Percentiles rank a stretch among this genome's conserved stretches.
Conservation (phyloP, 2,113 vertebrate genomes). For the Protobothrops flavoviridis region DNA sequence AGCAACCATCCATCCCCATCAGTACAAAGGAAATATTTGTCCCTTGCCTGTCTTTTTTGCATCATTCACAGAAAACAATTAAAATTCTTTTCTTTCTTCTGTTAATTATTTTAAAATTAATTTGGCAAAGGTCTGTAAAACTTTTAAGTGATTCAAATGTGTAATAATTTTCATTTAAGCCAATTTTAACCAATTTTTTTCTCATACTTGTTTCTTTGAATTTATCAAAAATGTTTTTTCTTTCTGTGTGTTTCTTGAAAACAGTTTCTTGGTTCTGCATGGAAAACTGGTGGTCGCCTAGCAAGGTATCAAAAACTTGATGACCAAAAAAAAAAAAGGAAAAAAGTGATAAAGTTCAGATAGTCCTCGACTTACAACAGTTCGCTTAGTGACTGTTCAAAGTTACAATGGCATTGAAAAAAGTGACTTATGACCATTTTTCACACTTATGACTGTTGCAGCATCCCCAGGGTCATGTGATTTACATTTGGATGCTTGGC, state of each 20-base stretch:
- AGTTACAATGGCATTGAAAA: too few relatives aligned
- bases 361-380: too few relatives aligned
- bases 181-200: background rate
- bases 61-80: background rate
- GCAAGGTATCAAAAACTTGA: too few relatives aligned
- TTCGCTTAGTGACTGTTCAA: too few relatives aligned
- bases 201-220: background rate
- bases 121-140: background rate
- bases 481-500: too few relatives aligned
- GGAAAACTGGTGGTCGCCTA: background rate
- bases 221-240: background rate
- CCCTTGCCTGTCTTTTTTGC: conserved; percentile 5
- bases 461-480: too few relatives aligned
- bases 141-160: background rate
- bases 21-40: conserved; percentile 17
- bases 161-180: background rate
- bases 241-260: background rate
- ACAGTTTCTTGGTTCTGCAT: background rate
- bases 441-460: too few relatives aligned
- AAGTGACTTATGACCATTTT: too few relatives aligned
- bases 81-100: background rate
- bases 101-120: conserved; percentile 22
- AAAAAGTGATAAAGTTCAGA: too few relatives aligned
- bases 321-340: too few relatives aligned
- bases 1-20: conserved; percentile 12